phyloP scores from a whole-genome alignment of 2,113 vertebrate genomes.

The Copsychus sechellarum region DNA sequence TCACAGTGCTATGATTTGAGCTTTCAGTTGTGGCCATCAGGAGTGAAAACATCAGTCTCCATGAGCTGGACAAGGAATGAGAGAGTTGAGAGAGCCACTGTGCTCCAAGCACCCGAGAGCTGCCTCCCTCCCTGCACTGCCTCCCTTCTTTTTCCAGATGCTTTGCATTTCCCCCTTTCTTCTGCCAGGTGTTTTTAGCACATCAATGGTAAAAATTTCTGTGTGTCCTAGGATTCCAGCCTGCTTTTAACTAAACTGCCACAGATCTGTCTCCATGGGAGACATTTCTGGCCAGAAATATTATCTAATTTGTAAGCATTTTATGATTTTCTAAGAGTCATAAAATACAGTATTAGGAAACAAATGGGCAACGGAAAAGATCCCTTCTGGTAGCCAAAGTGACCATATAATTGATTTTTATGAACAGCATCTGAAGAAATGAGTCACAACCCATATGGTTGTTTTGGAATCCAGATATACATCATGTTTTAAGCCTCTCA shows the following conservation, averaged over 20 bases:
- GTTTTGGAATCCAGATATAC: constrained; percentile 20
- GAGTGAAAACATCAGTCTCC: not conserved
- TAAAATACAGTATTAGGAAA: constrained; percentile 51
- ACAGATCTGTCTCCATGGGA: not conserved
- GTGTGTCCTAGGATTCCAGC: not conserved
- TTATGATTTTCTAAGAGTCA: constrained; percentile 37
- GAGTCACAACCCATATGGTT: constrained; percentile 59
- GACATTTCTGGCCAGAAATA: constrained; percentile 20
- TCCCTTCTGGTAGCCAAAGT: constrained; percentile 39
- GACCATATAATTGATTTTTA: constrained; percentile 37
- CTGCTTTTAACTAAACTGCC: not conserved
- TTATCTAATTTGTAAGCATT: constrained; percentile 55
- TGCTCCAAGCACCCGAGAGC: not conserved
- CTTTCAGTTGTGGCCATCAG: not conserved
- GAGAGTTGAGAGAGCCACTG: not conserved
- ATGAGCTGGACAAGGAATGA: not conserved
- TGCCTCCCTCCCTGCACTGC: not conserved
- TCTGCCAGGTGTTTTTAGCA: constrained; percentile 56
- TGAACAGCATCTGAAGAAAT: constrained; percentile 38
- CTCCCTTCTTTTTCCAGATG: constrained; percentile 12
- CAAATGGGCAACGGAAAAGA: constrained; percentile 5
- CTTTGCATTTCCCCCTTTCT: constrained; percentile 21
- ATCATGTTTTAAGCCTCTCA: constrained; percentile 4
- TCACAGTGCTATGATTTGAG: not conserved
- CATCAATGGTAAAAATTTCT: constrained; percentile 7